Evolutionary conservation across 2,797 vertebrate species (phyloP), one percentile per base, ranked within the genome.

Genomic region (Limnodromus scolopaceus): DNA sequence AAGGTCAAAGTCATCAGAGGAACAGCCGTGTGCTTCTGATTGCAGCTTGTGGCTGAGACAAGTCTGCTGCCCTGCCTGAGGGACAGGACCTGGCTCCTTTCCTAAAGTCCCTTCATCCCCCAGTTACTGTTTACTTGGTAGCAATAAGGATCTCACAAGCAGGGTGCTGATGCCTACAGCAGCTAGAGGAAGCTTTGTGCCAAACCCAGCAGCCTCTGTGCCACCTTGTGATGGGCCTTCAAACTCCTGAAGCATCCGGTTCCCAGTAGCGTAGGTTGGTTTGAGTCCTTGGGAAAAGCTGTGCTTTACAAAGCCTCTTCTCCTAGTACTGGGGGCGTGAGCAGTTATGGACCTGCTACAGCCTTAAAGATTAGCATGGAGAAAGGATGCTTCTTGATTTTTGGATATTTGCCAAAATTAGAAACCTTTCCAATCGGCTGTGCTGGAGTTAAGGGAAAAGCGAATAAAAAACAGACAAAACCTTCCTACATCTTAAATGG

Each of bases 1-100:
- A 77, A 87, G 74, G 77, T 75, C 18, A 6, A 87, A 95, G 93
- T 95, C 92, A 95, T 91, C 95, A 87, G 93, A 95, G 96, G 92
- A 97, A 80, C 10, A 9, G 89, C 3, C 75, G 69, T 36, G 88
- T 89, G 87, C 86, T 84, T 78, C 81, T 0, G 11, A 78, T 49
- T 49, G 89, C 60, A 66, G 70, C 78, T 79, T 88, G 92, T 90
- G 92, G 71, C 84, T 39, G 84, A 88, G 80, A 70, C 51, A 20
- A 91, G 58, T 38, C 45, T n/a, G 6, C 6, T 34, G 51, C 66
- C 76, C 87, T 69, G 41, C 82, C 78, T 28, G 49, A 69, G 49
- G 66, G 64, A 24, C 46, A 77, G 60, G 82, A 86, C 3, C 4
- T 13, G 61, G 36, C 60, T 92, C 63, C 63, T 71, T 32, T 20